These are phyloP conservation scores for Struthidea cinerea DNA, from an alignment of 2,113 vertebrate species.

Conservation along the genomic window DNA sequence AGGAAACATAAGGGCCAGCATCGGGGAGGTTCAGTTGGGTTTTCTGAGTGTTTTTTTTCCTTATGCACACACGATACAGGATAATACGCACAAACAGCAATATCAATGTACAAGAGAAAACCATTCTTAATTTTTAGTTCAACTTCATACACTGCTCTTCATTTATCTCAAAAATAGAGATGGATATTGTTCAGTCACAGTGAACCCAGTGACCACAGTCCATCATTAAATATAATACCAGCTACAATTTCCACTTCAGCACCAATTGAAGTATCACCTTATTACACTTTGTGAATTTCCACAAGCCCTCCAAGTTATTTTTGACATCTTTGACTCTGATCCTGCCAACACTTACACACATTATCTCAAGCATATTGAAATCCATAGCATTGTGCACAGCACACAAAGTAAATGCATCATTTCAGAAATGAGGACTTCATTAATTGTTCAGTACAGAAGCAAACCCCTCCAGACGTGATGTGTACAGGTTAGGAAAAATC, in stretches of 20 bases:
- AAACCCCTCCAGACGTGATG: background rate
- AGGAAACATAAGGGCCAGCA: background rate
- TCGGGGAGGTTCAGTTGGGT: background rate
- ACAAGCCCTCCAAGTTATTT: slow-evolving; percentile 62
- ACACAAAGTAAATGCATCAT: background rate
- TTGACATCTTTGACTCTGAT: slow-evolving; percentile 42
- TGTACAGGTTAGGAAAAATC: background rate
- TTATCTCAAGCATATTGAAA: slow-evolving; percentile 25
- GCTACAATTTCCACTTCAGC: slow-evolving; percentile 31
- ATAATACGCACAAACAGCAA: background rate
- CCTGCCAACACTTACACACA: slow-evolving; percentile 37
- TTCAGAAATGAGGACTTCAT: background rate
- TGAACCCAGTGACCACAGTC: slow-evolving; percentile 38
- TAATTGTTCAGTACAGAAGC: background rate
- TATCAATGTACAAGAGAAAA: background rate
- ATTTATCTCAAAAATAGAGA: slow-evolving; percentile 19
- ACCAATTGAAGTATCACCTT: slow-evolving; percentile 49
- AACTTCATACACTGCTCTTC: background rate
- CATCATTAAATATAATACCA: slow-evolving; percentile 45
- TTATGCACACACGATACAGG: background rate
- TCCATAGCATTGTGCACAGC: background rate
- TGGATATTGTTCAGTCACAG: slow-evolving; percentile 7
- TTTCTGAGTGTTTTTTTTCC: background rate
- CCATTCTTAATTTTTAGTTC: background rate
- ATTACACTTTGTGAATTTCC: slow-evolving; percentile 57